These are phyloP conservation scores for Triplophysa yarkandensis DNA, from an alignment of 2,797 vertebrate genomes.

Conservation along the genomic window DNA sequence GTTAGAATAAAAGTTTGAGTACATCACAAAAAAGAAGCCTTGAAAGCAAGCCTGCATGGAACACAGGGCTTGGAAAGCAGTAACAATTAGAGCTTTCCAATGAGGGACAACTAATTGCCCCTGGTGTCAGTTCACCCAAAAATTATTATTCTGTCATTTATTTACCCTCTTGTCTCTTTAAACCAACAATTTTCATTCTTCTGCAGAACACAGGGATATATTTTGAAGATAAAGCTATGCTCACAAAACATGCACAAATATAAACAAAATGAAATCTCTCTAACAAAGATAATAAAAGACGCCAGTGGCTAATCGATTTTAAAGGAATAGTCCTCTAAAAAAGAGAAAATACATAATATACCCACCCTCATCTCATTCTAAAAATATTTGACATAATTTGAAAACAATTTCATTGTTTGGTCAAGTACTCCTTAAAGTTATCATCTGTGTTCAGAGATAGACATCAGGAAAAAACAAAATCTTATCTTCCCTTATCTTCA, in stretches of 20 bases:
- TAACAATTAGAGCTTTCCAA: conserved; percentile 39
- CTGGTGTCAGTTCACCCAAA: no score
- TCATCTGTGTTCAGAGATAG: conserved; percentile 16
- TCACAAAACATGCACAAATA: not conserved
- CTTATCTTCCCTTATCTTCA: conserved; percentile 4
- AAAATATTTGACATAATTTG: no score
- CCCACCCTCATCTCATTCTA: no score
- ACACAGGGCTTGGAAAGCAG: conserved; percentile 47
- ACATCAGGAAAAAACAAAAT: not conserved
- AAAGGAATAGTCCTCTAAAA: not conserved
- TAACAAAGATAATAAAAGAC: conserved; percentile 42
- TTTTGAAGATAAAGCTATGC: not conserved
- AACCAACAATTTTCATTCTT: no score
- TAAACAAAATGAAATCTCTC: conserved; percentile 2
- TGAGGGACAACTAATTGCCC: conserved; percentile 37
- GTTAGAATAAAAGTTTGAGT: conserved; percentile 48
- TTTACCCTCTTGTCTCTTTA: no score
- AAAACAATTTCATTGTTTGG: not conserved
- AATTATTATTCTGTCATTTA: no score
- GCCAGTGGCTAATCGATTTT: conserved; percentile 39
- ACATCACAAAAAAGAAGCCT: conserved; percentile 37
- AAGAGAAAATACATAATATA: no score
- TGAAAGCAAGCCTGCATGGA: conserved; percentile 41
- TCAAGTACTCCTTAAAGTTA: not conserved
- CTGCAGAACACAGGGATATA: no score